These are phyloP conservation scores for Parnassius apollo DNA, from an alignment of 2,888 invertebrate genomes.

Conservation along the genomic window DNA sequence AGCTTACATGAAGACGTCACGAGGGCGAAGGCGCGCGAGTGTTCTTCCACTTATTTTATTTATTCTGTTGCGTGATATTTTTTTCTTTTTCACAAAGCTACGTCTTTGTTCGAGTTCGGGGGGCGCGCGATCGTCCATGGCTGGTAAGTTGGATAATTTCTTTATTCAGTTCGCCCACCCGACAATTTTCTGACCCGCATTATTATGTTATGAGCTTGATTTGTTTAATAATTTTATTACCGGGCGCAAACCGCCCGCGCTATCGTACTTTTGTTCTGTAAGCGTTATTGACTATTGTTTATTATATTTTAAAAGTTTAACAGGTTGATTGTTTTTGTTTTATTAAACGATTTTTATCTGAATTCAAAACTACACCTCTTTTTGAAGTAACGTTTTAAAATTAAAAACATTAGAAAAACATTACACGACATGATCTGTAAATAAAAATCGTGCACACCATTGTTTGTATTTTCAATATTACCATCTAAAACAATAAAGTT, in stretches of 20 bases:
- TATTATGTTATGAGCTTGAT: slow-evolving; percentile 80
- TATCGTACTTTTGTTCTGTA: slow-evolving; percentile 42
- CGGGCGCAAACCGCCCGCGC: slow-evolving; percentile 56
- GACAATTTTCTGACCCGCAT: slow-evolving; percentile 77
- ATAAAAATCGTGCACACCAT: no score
- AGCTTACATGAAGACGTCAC: slow-evolving; percentile 78
- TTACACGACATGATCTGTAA: no score
- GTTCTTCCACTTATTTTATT: slow-evolving; percentile 79
- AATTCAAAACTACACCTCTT: no score
- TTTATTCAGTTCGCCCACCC: slow-evolving; percentile 74
- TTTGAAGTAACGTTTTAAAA: no score
- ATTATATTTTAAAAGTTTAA: slow-evolving; percentile 31
- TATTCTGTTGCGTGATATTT: slow-evolving; percentile 66
- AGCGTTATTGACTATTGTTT: slow-evolving; percentile 39
- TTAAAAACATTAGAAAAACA: no score
- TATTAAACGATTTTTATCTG: background rate
- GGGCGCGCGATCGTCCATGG: slow-evolving; percentile 66
- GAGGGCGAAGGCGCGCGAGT: slow-evolving; percentile 75
- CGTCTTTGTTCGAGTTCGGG: slow-evolving; percentile 75
- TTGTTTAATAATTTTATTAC: slow-evolving; percentile 82
- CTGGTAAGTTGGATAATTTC: slow-evolving; percentile 77
- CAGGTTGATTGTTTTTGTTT: slow-evolving; percentile 4
- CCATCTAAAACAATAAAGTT: no score
- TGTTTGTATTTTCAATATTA: no score
- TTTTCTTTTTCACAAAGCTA: slow-evolving; percentile 63